phyloP scores from a whole-genome alignment of 2,888 invertebrate species.

The Thera obeliscata region DNA sequence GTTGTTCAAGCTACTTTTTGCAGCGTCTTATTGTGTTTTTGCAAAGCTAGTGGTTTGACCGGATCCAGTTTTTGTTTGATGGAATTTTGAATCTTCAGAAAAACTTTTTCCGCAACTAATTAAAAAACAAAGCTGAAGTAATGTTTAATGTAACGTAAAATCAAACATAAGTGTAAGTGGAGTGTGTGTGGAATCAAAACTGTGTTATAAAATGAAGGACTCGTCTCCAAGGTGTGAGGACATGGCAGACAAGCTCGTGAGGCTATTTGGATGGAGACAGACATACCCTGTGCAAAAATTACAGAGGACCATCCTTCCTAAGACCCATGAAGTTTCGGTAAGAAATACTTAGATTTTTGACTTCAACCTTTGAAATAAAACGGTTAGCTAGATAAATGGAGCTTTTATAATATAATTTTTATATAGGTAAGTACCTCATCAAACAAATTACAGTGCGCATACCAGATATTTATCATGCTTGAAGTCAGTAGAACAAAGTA shows the following conservation, averaged over 20 bases:
- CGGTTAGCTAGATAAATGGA: too few species aligned
- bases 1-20: constrained; percentile 21
- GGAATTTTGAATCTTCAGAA: constrained; percentile 16
- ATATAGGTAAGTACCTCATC: too few species aligned
- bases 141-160: constrained; percentile 10
- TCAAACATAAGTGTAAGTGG: constrained; percentile 5
- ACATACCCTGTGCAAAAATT: constrained; percentile 92
- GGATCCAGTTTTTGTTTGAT: constrained; percentile 24
- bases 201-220: constrained; percentile 80
- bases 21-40: constrained; percentile 29
- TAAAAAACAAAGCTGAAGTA: background rate
- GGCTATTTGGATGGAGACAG: constrained; percentile 91
- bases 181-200: constrained; percentile 10
- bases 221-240: constrained; percentile 89
- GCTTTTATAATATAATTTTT: too few species aligned
- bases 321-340: constrained; percentile 72
- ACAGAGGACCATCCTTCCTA: constrained; percentile 85
- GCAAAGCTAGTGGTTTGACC: constrained; percentile 23
- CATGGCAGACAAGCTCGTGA: constrained; percentile 90
- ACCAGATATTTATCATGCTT: too few species aligned
- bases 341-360: constrained; percentile 33
- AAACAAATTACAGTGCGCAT: too few species aligned
- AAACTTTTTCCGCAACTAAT: too few species aligned
- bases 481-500: too few species aligned
- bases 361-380: too few species aligned